Conservation (phyloP, 1,140 invertebrate species). For the Pachyrhynchus sulphureomaculatus region DNA sequence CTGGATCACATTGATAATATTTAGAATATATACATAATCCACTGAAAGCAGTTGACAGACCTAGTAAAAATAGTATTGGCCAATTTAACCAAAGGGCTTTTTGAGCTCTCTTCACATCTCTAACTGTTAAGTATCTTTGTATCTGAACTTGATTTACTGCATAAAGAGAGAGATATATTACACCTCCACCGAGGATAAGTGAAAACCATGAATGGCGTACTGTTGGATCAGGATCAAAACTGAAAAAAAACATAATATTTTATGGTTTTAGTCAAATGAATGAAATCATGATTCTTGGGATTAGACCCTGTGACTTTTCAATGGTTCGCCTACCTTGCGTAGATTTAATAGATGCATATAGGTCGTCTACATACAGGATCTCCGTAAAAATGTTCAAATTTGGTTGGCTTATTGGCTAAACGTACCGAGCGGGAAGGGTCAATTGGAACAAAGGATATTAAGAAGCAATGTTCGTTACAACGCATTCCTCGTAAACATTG, state of each 20-base stretch:
- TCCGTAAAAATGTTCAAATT: no score
- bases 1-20: conserved; percentile 75
- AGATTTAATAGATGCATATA: no score
- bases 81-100: conserved; percentile 67
- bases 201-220: conserved; percentile 74
- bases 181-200: conserved; percentile 69
- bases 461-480: no score
- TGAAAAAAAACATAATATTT: conserved; percentile 40
- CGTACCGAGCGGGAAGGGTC: no score
- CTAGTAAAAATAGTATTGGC: conserved; percentile 67
- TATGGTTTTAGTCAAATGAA: no score
- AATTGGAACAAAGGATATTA: no score
- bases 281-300: no score
- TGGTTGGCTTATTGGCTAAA: no score
- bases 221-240: conserved; percentile 68
- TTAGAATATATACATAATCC: conserved; percentile 78
- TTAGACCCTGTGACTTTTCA: no score
- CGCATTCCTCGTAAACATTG: no score
- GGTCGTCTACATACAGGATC: no score
- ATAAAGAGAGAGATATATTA: conserved; percentile 74
- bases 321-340: no score
- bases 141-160: conserved; percentile 85
- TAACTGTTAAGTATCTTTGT: conserved; percentile 79
- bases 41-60: conserved; percentile 70
- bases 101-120: conserved; percentile 65